Conservation (phyloP, 1,140 invertebrate genomes). For the Formica selysi region DNA sequence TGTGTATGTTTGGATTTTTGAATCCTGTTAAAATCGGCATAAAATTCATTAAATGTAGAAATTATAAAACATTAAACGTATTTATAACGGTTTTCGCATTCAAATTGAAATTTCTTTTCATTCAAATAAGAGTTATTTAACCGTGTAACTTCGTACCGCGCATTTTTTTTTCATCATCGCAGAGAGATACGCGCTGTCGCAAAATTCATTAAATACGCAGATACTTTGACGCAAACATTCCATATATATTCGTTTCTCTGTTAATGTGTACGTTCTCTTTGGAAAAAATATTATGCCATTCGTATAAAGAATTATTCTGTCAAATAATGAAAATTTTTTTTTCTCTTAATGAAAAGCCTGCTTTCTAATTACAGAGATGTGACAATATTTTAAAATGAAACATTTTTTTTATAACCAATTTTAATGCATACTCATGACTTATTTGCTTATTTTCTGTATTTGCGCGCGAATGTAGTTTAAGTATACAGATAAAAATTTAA, state of each 20-base stretch:
- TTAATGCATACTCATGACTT: neutral
- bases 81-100: neutral
- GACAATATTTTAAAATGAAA: neutral
- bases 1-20: neutral
- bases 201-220: slow-evolving; percentile 24
- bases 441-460: neutral
- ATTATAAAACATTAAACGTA: neutral
- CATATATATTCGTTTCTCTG: neutral
- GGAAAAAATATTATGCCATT: neutral
- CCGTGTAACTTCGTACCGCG: neutral
- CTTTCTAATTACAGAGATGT: slow-evolving; percentile 20
- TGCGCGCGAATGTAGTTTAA: neutral
- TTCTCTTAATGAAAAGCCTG: neutral
- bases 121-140: slow-evolving; percentile 15
- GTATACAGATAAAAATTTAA: neutral
- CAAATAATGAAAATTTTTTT: neutral
- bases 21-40: neutral
- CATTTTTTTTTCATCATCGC: neutral
- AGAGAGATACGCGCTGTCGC: neutral
- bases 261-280: neutral
- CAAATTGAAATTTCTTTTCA: neutral
- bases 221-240: neutral
- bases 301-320: neutral
- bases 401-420: slow-evolving; percentile 6
- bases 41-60: slow-evolving; percentile 26